Conservation (phyloP, 2,113 vertebrate genomes). For the Scortum barcoo region DNA sequence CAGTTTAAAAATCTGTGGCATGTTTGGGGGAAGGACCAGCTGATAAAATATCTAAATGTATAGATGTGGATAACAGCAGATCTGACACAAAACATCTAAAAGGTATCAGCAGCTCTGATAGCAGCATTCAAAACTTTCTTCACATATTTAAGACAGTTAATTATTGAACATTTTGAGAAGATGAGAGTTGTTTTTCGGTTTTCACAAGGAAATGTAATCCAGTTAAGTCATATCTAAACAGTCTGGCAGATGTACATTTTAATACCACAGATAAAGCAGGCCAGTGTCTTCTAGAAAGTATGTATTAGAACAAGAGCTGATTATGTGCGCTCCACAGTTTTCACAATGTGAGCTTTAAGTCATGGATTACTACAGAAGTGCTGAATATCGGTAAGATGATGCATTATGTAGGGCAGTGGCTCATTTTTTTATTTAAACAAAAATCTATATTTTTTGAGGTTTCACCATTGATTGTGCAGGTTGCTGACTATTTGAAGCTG, state of each 20-base stretch:
- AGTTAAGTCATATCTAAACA: not conserved
- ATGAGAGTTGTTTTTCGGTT: slow-evolving; percentile 2
- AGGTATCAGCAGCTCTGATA: not conserved
- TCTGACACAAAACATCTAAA: not conserved
- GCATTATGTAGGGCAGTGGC: too few species aligned
- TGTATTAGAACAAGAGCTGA: not conserved
- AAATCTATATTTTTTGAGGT: not conserved
- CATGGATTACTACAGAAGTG: not conserved
- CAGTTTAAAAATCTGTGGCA: not conserved
- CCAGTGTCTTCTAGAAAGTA: not conserved
- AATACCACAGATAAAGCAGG: not conserved
- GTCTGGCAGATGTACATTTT: not conserved
- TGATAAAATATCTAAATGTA: not conserved
- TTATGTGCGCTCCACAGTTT: not conserved
- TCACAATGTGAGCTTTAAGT: not conserved
- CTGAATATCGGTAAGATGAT: too few species aligned
- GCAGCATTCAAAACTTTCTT: not conserved
- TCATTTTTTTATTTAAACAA: not conserved
- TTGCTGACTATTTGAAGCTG: slow-evolving; percentile 19
- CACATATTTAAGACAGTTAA: not conserved
- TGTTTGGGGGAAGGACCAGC: not conserved
- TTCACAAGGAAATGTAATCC: slow-evolving; percentile 4
- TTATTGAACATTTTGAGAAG: not conserved
- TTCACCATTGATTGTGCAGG: not conserved
- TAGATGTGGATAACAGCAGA: not conserved